Conservation (phyloP, 1,140 invertebrate species). For the Polyergus mexicanus region DNA sequence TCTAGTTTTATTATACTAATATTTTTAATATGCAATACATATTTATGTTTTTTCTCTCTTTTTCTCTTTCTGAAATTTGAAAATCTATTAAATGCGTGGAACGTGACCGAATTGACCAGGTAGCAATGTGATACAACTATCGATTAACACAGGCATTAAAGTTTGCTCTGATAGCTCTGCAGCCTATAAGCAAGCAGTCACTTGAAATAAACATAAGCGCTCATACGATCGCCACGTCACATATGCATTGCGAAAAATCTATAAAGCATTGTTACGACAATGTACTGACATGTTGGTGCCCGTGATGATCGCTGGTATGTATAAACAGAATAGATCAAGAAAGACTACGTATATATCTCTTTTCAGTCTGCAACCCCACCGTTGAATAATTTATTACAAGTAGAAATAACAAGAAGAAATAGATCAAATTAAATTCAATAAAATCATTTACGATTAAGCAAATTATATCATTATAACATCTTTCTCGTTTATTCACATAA, state of each 20-base stretch:
- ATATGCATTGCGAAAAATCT: constrained; percentile 80
- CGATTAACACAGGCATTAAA: constrained; percentile 54
- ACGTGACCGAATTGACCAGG: constrained; percentile 23
- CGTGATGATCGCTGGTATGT: constrained; percentile 63
- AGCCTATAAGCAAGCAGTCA: constrained; percentile 67
- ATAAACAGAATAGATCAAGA: constrained; percentile 67
- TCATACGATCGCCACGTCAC: constrained; percentile 84
- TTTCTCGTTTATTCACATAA: neutral
- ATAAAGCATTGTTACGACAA: constrained; percentile 79
- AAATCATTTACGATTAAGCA: neutral
- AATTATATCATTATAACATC: neutral
- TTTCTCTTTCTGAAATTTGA: neutral
- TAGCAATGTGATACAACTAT: constrained; percentile 56
- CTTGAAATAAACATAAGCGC: constrained; percentile 84
- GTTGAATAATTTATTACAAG: constrained; percentile 45
- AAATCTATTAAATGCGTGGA: constrained; percentile 8
- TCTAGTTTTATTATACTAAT: neutral
- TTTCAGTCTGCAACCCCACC: constrained; percentile 75
- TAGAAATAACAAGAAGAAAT: neutral
- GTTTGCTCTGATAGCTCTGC: constrained; percentile 59
- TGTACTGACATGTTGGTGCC: constrained; percentile 81
- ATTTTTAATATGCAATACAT: neutral
- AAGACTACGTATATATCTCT: constrained; percentile 68
- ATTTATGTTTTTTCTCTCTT: neutral
- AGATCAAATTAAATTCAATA: constrained; percentile 1